A percentile compares a stretch with the other conserved stretches of the same genome.
Evolutionary conservation across 2,113 vertebrate species (phyloP).

Genomic region (Diadophis punctatus): DNA sequence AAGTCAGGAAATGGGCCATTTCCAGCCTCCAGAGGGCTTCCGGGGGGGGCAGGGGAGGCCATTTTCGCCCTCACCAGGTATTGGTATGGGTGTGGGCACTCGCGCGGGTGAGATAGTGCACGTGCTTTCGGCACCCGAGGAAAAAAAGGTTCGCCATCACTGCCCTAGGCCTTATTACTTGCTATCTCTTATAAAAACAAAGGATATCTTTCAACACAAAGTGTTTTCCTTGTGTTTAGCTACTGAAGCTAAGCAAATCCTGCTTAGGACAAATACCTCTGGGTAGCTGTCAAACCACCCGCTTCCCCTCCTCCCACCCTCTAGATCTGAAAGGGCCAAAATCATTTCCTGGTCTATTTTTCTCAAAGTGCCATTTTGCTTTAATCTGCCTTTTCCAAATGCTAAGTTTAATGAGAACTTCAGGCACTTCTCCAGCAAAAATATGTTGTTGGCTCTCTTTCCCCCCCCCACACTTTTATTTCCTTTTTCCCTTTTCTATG

Average conservation of each 20-base stretch:
- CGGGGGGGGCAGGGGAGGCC: too few relatives aligned
- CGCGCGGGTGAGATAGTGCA: too few relatives aligned
- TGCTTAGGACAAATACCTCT: slow-evolving; percentile 31
- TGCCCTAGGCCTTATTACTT: background rate
- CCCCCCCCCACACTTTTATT: too few relatives aligned
- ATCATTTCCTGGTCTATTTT: slow-evolving; percentile 68
- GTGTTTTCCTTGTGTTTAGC: slow-evolving; percentile 32
- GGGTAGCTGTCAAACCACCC: slow-evolving; percentile 54
- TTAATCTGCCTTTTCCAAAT: slow-evolving; percentile 65
- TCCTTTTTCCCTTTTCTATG: background rate
- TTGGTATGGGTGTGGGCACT: too few relatives aligned
- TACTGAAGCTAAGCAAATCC: slow-evolving; percentile 47
- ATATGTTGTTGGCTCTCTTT: slow-evolving; percentile 8
- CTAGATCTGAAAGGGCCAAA: slow-evolving; percentile 61
- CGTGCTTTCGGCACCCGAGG: too few relatives aligned
- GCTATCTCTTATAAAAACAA: background rate
- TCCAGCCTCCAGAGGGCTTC: too few relatives aligned
- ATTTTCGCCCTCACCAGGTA: too few relatives aligned
- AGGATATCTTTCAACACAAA: slow-evolving; percentile 29
- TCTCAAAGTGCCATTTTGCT: slow-evolving; percentile 62
- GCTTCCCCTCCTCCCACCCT: slow-evolving; percentile 39
- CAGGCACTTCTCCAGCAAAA: slow-evolving; percentile 59
- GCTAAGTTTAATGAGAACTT: slow-evolving; percentile 67
- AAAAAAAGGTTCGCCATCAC: too few relatives aligned
- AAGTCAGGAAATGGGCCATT: too few relatives aligned